Base-by-base conservation (phyloP, 2,797 vertebrate genomes). In the Liparis tanakae region DNA sequence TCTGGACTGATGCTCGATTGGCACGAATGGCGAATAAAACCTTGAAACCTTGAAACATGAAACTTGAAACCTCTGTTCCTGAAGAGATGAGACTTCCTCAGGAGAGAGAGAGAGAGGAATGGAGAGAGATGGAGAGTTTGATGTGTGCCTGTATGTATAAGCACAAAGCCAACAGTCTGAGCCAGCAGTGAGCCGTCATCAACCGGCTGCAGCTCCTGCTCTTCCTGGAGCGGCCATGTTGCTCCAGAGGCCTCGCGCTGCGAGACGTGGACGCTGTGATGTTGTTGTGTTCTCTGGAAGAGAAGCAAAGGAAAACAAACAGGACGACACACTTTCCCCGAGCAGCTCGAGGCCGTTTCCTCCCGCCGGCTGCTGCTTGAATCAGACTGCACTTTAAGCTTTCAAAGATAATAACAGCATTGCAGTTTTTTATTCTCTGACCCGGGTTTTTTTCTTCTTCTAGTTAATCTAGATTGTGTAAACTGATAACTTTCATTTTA, bases 261-360 rank as follows among this genome's bases (percentile, higher is more conserved):
- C 25, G 79, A 87, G 80, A 82, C 76, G 67, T 62, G 82, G 86
- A 85, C 48, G 51, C 85, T 56, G 78, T 79, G 72, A 69, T 89
- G 81, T 91, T 93, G 89, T 83, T 81, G 79, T 91, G 87, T 89
- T 91, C 90, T 93, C 87, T 92, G 87, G 78, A 90, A 91, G 88
- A 87, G 84, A 86, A 78, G 74, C 86, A 81, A 87, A 88, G 88
- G 85, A 87, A 90, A 93, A 90, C 76, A 91, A 92, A 93, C 88
- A 90, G 67, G 85, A 91, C 88, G 88, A 92, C 85, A 88, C 87
- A 86, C 70, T 76, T 79, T 91, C 90, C 87, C 70, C 20, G 43
- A 76, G 25, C 79, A 60, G 72, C 82, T 51, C 60, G 60, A 72
- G 55, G 73, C 63, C 39, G 65, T 44, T 72, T 75, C 62, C 25